Conservation (phyloP, 2,888 invertebrate genomes). For the Sclerodermus sp. region DNA sequence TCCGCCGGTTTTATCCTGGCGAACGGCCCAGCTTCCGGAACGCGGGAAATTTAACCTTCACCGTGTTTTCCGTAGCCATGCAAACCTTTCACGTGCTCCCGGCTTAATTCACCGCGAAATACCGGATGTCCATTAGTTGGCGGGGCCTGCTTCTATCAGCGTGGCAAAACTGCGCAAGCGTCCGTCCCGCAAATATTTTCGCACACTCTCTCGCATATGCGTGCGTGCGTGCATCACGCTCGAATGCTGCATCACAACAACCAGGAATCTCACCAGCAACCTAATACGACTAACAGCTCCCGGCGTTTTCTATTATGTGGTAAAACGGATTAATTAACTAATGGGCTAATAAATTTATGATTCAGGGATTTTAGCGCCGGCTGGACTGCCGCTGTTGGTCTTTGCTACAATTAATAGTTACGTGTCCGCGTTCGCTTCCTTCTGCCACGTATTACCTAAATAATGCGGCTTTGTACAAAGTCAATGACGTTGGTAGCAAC, state of each 20-base stretch:
- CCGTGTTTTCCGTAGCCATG: constrained; percentile 7
- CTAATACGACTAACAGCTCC: constrained; percentile 34
- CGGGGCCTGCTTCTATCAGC: constrained; percentile 28
- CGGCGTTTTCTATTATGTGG: constrained; percentile 41
- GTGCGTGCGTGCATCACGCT: constrained; percentile 9
- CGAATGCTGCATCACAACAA: not conserved
- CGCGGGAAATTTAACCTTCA: constrained; percentile 1
- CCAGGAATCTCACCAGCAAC: not conserved
- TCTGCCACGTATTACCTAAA: too few relatives aligned
- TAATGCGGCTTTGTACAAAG: too few relatives aligned
- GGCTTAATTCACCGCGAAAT: constrained; percentile 43
- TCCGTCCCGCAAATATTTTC: constrained; percentile 6
- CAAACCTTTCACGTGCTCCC: constrained; percentile 13
- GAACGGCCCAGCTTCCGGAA: not conserved
- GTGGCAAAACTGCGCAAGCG: constrained; percentile 11
- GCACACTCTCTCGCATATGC: constrained; percentile 16
- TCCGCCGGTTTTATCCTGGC: too few relatives aligned
- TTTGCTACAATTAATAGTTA: too few relatives aligned
- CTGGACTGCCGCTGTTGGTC: too few relatives aligned
- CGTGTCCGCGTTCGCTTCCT: too few relatives aligned
- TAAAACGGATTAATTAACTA: constrained; percentile 51
- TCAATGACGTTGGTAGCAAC: too few relatives aligned
- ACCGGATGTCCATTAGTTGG: constrained; percentile 52
- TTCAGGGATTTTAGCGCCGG: constrained; percentile 3
- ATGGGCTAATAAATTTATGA: constrained; percentile 50